Percentiles rank a stretch among this genome's conserved stretches.
These are phyloP conservation scores for Listronotus bonariensis DNA, from an alignment of 1,140 invertebrate genomes.

Conservation along the genomic window DNA sequence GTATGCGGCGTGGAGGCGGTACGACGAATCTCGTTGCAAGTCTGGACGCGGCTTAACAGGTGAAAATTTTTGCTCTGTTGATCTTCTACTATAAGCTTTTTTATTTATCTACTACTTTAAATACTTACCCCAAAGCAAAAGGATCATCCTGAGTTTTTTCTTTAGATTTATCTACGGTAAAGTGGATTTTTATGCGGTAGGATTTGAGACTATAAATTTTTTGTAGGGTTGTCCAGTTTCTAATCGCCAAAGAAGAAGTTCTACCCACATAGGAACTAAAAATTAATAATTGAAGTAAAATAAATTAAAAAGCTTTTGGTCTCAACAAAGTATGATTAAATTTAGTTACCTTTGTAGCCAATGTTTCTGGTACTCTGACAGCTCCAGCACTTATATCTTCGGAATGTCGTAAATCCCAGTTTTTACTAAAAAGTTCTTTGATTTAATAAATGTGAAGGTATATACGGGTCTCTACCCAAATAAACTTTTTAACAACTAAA, in stretches of 20 bases:
- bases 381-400: slow-evolving; percentile 74
- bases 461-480: too few relatives aligned
- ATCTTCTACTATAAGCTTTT: too few relatives aligned
- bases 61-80: too few relatives aligned
- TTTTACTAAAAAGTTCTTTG: slow-evolving; percentile 44
- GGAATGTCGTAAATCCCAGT: slow-evolving; percentile 66
- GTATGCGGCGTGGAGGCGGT: too few relatives aligned
- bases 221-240: slow-evolving; percentile 52
- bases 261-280: slow-evolving; percentile 68
- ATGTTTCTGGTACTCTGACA: slow-evolving; percentile 62
- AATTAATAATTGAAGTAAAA: neutral
- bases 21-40: too few relatives aligned
- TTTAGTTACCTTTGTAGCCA: slow-evolving; percentile 65
- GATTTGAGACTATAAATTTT: slow-evolving; percentile 49
- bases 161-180: slow-evolving; percentile 40
- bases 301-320: too few relatives aligned
- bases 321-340: neutral
- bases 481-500: too few relatives aligned
- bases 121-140: too few relatives aligned
- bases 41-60: too few relatives aligned
- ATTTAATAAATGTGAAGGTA: too few relatives aligned
- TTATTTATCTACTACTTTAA: too few relatives aligned
- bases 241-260: slow-evolving; percentile 73
- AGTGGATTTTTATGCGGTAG: slow-evolving; percentile 52
- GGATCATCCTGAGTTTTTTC: slow-evolving; percentile 1